Percentiles rank a stretch among this genome's conserved stretches.
Evolutionary conservation across 2,797 vertebrate genomes (phyloP).

Genomic region (Todus mexicanus): DNA sequence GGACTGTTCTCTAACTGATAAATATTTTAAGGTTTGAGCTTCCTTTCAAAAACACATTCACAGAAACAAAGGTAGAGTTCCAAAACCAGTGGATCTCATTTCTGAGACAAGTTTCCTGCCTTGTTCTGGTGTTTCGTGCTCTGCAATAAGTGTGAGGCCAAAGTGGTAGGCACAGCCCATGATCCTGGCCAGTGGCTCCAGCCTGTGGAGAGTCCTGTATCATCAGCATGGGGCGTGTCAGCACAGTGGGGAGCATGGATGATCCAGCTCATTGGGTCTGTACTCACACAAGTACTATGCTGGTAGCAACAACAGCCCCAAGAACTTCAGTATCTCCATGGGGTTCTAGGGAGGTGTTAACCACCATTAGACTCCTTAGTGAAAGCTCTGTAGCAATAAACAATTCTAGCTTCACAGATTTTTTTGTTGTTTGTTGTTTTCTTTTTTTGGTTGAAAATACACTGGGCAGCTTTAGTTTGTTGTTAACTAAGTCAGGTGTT

Average conservation of each 20-base stretch:
- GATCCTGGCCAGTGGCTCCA: neutral
- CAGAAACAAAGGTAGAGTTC: neutral
- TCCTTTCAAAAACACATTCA: neutral
- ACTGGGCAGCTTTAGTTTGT: neutral
- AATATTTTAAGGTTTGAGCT: neutral
- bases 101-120: fast-evolving
- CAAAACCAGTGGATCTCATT: neutral
- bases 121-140: neutral
- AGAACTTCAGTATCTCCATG: neutral
- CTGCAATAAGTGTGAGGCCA: fast-evolving
- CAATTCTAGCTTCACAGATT: neutral
- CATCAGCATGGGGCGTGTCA: fast-evolving
- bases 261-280: neutral
- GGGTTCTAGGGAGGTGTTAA: neutral
- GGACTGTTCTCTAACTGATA: neutral
- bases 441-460: neutral
- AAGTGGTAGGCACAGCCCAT: neutral
- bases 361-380: fast-evolving
- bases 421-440: too few relatives aligned
- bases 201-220: fast-evolving
- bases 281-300: fast-evolving
- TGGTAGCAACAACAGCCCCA: neutral
- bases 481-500: neutral
- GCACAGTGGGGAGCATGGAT: fast-evolving
- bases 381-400: neutral